Evolutionary conservation across 2,888 invertebrate species (phyloP).

Genomic region (Tinea trinotella): DNA sequence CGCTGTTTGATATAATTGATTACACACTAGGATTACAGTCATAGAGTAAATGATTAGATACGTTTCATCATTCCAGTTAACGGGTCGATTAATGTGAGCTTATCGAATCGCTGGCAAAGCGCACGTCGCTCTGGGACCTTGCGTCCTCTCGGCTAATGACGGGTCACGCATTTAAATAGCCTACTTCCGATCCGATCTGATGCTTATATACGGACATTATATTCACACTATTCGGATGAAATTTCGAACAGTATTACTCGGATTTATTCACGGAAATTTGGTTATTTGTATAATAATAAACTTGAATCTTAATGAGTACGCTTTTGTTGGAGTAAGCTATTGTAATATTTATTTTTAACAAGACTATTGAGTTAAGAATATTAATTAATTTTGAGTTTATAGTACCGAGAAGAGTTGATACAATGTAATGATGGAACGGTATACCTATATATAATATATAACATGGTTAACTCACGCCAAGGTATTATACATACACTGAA

Average conservation of each 20-base stretch:
- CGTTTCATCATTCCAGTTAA: conserved; percentile 13
- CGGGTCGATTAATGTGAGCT: conserved; percentile 25
- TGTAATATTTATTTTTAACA: no score
- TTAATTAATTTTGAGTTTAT: neutral
- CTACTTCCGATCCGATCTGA: conserved; percentile 36
- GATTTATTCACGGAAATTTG: no score
- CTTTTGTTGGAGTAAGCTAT: no score
- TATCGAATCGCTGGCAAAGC: conserved; percentile 30
- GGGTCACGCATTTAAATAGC: conserved; percentile 66
- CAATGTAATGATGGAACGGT: neutral
- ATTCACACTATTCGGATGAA: neutral
- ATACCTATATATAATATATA: neutral
- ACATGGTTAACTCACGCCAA: neutral
- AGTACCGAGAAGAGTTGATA: neutral
- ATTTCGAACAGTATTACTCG: neutral
- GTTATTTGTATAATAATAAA: no score
- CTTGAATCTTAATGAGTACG: no score
- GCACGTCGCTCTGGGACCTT: conserved; percentile 27
- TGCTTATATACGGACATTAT: neutral
- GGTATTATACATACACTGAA: neutral
- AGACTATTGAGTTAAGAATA: neutral
- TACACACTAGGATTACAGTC: conserved; percentile 10
- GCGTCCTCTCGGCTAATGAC: conserved; percentile 52
- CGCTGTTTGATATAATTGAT: conserved; percentile 5
- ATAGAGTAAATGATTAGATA: conserved; percentile 14